Base-by-base conservation (phyloP, 2,888 invertebrate genomes). In the Heliconius ismenius region DNA sequence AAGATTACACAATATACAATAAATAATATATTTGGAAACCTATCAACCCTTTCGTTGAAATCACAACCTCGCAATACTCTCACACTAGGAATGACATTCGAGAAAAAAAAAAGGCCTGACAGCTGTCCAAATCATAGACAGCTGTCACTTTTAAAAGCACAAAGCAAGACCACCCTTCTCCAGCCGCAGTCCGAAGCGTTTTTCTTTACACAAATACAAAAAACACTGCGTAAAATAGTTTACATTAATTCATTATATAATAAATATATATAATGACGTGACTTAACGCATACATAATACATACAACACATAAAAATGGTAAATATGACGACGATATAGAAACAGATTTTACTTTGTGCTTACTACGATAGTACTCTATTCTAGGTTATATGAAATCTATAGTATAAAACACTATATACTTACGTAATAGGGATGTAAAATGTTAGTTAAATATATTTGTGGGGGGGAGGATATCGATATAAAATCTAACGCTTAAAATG, bases 311-410 rank as follows among this genome's bases (percentile, higher is more conserved):
- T 81, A 83, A 84, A 73, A 82, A 76, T 79, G 82, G 83, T 78
- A 89, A 58, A 88, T 87, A 89, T n/a, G n/a, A n/a, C 88, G 85
- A 86, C 87, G 80, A 86, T 86, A 87, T 86, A 89, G 87, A 87
- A 90, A 89, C 87, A 83, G 86, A 88, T 75, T 77, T 79, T 85
- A 88, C 86, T 92, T 92, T 92, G 92, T 93, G 92, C 92, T 86
- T 87, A 83, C 85, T 88, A 88, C 84, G 73, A 81, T 84, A 87
- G 81, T 43, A 88, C 85, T 87, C 87, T 88, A 76, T 73, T 73
- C 76, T 76, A 79, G 75, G 65, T 76, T 78, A 76, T 82, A 82
- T 81, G 82, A 83, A 82, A 83, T 83, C 81, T 83, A 83, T 78
- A 81, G 83, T 83, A 83, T 82, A 83, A 83, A 83, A 83, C 80